Evolutionary conservation across 1,140 invertebrate genomes (phyloP).

Genomic region (Drosophila equinoxialis): DNA sequence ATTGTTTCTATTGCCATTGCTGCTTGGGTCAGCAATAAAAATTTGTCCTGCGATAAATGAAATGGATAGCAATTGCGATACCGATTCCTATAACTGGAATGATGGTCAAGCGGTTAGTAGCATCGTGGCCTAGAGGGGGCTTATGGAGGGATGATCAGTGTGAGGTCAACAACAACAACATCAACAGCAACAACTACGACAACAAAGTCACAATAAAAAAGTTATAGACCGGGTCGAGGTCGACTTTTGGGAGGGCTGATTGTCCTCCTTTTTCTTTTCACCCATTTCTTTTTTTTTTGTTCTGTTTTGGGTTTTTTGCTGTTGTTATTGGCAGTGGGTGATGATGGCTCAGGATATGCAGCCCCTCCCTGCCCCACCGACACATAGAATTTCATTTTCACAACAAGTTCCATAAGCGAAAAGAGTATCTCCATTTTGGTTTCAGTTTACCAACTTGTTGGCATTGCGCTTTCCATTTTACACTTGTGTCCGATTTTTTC

Average conservation of each 20-base stretch:
- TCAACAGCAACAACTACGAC: constrained; percentile 19
- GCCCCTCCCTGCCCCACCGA: too few species aligned
- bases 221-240: constrained; percentile 66
- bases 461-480: constrained; percentile 68
- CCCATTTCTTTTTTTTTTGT: constrained; percentile 6
- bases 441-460: constrained; percentile 55
- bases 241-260: constrained; percentile 25
- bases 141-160: not conserved
- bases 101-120: constrained; percentile 14
- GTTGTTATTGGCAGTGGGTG: not conserved
- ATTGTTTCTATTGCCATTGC: constrained; percentile 30
- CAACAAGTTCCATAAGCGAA: constrained; percentile 9
- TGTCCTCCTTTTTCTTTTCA: not conserved
- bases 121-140: constrained; percentile 17
- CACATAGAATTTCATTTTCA: constrained; percentile 10
- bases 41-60: constrained; percentile 80
- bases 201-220: constrained; percentile 38
- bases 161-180: constrained; percentile 7
- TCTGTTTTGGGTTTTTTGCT: constrained; percentile 14
- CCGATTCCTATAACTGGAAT: constrained; percentile 72
- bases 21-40: constrained; percentile 79
- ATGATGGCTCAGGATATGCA: too few species aligned
- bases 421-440: constrained; percentile 31
- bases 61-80: constrained; percentile 77
- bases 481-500: constrained; percentile 12